A percentile compares a stretch with the other conserved stretches of the same genome.
Conservation (phyloP, 2,797 vertebrate genomes). For the Macropodus opercularis region DNA sequence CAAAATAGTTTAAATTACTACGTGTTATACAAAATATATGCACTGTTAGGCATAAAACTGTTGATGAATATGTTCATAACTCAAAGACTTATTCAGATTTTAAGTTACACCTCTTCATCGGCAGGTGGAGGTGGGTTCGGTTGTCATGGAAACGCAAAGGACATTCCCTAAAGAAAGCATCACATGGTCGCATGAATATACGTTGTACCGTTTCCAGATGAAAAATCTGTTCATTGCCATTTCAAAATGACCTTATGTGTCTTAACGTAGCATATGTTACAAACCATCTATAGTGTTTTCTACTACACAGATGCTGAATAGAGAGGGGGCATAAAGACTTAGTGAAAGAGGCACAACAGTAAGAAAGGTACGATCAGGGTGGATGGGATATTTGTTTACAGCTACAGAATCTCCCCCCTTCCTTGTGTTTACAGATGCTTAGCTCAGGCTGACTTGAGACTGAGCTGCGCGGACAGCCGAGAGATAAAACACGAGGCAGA, state of each 20-base stretch:
- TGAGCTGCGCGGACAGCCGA: slow-evolving; percentile 34
- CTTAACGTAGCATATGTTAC: no score
- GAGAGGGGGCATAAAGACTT: background rate
- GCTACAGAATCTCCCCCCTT: slow-evolving; percentile 23
- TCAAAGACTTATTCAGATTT: background rate
- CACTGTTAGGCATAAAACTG: background rate
- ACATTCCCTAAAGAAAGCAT: background rate
- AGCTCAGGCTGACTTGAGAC: slow-evolving; percentile 49
- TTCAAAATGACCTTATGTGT: background rate
- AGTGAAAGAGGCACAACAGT: background rate
- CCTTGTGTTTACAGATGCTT: slow-evolving; percentile 50
- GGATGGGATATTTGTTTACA: slow-evolving; percentile 43
- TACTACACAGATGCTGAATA: background rate
- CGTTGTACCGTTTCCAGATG: background rate
- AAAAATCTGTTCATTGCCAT: background rate
- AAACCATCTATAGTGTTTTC: background rate
- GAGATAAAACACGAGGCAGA: slow-evolving; percentile 44
- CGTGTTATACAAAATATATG: background rate
- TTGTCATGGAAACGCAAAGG: slow-evolving; percentile 2
- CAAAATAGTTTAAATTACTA: background rate
- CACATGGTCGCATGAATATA: no score
- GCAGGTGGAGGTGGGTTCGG: background rate
- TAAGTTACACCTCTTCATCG: slow-evolving; percentile 1
- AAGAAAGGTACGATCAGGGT: slow-evolving; percentile 7
- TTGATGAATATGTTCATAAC: slow-evolving; percentile 7